Evolutionary conservation across 2,113 vertebrate genomes (phyloP), one percentile per base, ranked within the genome.

Genomic region (Suricata suricatta): DNA sequence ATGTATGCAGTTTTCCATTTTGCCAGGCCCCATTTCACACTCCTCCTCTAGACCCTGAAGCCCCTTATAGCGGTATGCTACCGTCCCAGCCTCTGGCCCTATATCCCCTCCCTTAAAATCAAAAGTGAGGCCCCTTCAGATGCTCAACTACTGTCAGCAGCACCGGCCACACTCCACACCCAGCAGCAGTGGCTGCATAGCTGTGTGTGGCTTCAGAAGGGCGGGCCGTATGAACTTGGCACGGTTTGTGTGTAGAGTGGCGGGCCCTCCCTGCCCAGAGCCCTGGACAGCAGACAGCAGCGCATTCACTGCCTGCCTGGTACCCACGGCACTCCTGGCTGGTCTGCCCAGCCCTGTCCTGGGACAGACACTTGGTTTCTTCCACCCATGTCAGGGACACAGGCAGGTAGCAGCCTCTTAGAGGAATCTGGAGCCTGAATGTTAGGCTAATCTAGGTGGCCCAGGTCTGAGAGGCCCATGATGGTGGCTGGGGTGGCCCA

Each of bases 1-100:
- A 35, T 8, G 2, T 15, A 35, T 1, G 23, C 41, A 21, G 16
- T 0, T 10, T 11, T 44, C 47, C 13, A 1, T 19, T 66, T 14
- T 71, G 52, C 69, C 52, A 47, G 71, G 12, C 50, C 7, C 7
- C 29, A 27, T 15, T 7, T 35, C 21, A 11, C 38, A 38, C 2
- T 41, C 50, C 52, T 68, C 35, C 23, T 72, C 71, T 19, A 2
- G 15, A 13, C 50, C 41, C 29, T 13, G 14, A 44, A 15, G 57
- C 27, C 7, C 57, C 19, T 52, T 17, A 6, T 33, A 14, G 25
- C 3, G 15, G 19, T 29, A 7, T 0, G 3, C 19, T 12, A 29
- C 29, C 50, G 29, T 21, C 52, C 8, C 31, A 72, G 86, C 66
- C 93, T 81, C 77, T 63, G 17, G 12, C 6, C 77, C 52, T 31